Base-by-base conservation (phyloP, 1,140 invertebrate species). In the Zaprionus nigranus region DNA sequence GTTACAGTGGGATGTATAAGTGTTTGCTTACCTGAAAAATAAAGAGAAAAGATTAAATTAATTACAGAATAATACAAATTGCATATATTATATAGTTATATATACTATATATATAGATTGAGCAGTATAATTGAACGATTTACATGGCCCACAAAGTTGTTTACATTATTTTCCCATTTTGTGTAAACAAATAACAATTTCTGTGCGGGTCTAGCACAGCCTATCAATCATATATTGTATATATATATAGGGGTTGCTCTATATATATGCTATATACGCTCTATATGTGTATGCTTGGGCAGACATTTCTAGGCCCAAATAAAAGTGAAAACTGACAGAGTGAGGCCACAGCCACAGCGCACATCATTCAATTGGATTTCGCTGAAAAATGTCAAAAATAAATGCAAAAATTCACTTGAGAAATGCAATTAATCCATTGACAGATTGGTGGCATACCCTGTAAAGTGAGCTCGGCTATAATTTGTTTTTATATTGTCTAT, bases 351-450 rank as follows among this genome's bases (percentile, higher is more conserved):
- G 7, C 22, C 59, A 40, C 22, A 38, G 11, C 20, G 58, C 51
- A 57, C 66, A 62, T 75, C 72, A 40, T 53, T 75, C 72, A 75
- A 70, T 75, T 75, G 20, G 30, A 58, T 62, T 75, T 69, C 36
- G 49, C 28, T 40, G 24, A 46, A 61, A 59, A 53, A 56, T 46
- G 51, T 64, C 68, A 71, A 64, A 38, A 66, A 58, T 26, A 65
- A 40, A 58, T 60, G 17, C 26, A 40, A 49, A 46, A 68, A 38
- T 51, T 13, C 34, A 17, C 12, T n/a, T 34, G 17, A 40, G 24
- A 24, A n/a, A 30, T 36, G 9, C 4, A 12, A 58, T 58, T 17
- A 53, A 26, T 2, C 0, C 12, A 1, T 1, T 26, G 20, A 4
- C 11, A 26, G 53, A 61, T 12, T 26, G 12, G 1, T 1, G 26